Base-by-base conservation (phyloP, 2,797 vertebrate species). In the Sternarchorhynchus goeldii region DNA sequence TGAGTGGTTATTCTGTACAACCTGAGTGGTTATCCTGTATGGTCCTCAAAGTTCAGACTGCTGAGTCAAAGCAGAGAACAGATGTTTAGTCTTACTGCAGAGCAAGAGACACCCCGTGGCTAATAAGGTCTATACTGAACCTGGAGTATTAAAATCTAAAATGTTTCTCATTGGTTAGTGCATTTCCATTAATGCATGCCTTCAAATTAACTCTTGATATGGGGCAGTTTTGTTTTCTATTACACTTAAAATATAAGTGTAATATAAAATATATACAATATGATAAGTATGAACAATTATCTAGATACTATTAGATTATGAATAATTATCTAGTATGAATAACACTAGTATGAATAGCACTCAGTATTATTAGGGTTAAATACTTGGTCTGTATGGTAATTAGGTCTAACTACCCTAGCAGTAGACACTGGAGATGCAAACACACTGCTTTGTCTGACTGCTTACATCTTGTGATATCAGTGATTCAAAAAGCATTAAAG, bases 161-260 rank as follows among this genome's bases (percentile, higher is more conserved):
- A 81, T 50, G 72, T 77, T 66, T 53, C 59, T 81, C 68, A 73
- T 5, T 12, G 34, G 53, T 73, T 32, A 60, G 20, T 65, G 73
- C 58, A 31, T 3, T 75, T 71, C 56, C 41, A 76, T 68, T 76
- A 76, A 76, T 81, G 68, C 76, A 81, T 39, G 57, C 53, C 29
- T 58, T 76, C 41, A 31, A 25, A 45, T 2, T 5, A 41, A 31
- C 65, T 70, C 53, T 70, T 56, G 68, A 79, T 74, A 79, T 69
- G 68, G 70, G 65, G 45, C 58, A 64, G 66, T 76, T 41, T 18
- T 76, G 25, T 25, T 25, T 25, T 25, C 25, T 25, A 25, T 25
- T 25, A 25, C 25, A 25, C 25, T 63, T 81, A 64, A 60, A 67
- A 65, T 72, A 62, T 21, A 29, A 34, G 73, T 53, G 31, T 25